Evolutionary conservation across 2,888 invertebrate species (phyloP).

Genomic region (Drosophila prostipennis): DNA sequence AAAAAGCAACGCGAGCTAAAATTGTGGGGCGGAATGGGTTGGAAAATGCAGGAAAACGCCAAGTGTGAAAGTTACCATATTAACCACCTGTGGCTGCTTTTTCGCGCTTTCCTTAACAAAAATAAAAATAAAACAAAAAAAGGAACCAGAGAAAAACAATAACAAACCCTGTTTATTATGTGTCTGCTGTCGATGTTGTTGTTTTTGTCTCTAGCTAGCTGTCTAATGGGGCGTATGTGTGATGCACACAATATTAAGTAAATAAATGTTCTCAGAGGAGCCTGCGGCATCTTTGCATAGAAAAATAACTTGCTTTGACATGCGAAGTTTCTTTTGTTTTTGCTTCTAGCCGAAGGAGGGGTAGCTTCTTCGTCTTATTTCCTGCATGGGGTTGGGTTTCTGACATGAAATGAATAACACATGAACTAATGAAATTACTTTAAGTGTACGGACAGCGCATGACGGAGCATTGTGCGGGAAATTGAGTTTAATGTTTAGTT

Average conservation of each 20-base stretch:
- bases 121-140: not conserved
- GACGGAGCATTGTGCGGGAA: not conserved
- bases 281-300: slow-evolving; percentile 44
- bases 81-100: slow-evolving; percentile 69
- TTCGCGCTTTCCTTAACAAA: slow-evolving; percentile 2
- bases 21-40: slow-evolving; percentile 7
- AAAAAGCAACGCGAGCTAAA: slow-evolving; percentile 31
- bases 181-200: slow-evolving; percentile 38
- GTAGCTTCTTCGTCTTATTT: slow-evolving; percentile 11
- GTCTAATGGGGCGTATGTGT: slow-evolving; percentile 73
- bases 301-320: slow-evolving; percentile 62
- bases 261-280: slow-evolving; percentile 57
- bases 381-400: not conserved
- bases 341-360: not conserved
- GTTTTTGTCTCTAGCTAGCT: slow-evolving; percentile 15
- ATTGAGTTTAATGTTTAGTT: not conserved
- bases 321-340: slow-evolving; percentile 35
- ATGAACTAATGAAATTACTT: slow-evolving; percentile 42
- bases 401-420: slow-evolving; percentile 54
- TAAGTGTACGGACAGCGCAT: slow-evolving; percentile 9
- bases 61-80: slow-evolving; percentile 75
- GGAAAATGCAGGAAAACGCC: slow-evolving; percentile 55
- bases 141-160: slow-evolving; percentile 26
- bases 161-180: slow-evolving; percentile 62
- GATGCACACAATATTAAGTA: slow-evolving; percentile 68